Percentiles rank a stretch among this genome's conserved stretches.
These are phyloP conservation scores for Rhagium mordax DNA, from an alignment of 2,888 invertebrate genomes.

Conservation along the genomic window DNA sequence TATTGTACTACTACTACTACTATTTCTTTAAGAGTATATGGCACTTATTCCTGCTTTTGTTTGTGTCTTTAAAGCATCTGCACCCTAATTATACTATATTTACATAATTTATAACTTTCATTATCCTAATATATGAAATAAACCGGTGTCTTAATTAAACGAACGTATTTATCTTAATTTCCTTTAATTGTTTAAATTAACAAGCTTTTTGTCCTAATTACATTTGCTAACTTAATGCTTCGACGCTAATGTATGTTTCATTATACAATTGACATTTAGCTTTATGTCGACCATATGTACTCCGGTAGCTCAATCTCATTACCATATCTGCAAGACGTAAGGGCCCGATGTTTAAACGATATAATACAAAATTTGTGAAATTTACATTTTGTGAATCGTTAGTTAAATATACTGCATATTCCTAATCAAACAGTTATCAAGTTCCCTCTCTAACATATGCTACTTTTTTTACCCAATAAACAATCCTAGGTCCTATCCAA, in stretches of 20 bases:
- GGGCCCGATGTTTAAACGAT: slow-evolving; percentile 15
- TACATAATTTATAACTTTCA: background rate
- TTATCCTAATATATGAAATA: background rate
- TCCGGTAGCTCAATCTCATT: background rate
- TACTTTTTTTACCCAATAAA: too few relatives aligned
- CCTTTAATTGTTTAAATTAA: slow-evolving; percentile 9
- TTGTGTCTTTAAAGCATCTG: too few relatives aligned
- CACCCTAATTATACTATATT: too few relatives aligned
- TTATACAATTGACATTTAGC: slow-evolving; percentile 6
- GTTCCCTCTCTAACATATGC: too few relatives aligned
- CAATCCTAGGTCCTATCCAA: too few relatives aligned
- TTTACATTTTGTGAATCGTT: background rate
- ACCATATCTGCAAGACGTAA: background rate
- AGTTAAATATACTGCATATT: background rate
- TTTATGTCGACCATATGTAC: slow-evolving; percentile 11
- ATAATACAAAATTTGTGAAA: background rate
- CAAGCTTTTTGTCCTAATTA: slow-evolving; percentile 3
- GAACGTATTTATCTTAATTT: background rate
- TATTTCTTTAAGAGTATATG: too few relatives aligned
- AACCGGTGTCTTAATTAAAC: background rate
- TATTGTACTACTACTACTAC: too few relatives aligned
- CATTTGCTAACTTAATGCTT: background rate
- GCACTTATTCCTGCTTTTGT: too few relatives aligned
- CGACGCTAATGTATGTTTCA: slow-evolving; percentile 1
- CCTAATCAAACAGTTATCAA: too few relatives aligned